A percentile compares a stretch with the other conserved stretches of the same genome.
Conservation (phyloP, 1,140 invertebrate genomes). For the Glossosoma conforme region DNA sequence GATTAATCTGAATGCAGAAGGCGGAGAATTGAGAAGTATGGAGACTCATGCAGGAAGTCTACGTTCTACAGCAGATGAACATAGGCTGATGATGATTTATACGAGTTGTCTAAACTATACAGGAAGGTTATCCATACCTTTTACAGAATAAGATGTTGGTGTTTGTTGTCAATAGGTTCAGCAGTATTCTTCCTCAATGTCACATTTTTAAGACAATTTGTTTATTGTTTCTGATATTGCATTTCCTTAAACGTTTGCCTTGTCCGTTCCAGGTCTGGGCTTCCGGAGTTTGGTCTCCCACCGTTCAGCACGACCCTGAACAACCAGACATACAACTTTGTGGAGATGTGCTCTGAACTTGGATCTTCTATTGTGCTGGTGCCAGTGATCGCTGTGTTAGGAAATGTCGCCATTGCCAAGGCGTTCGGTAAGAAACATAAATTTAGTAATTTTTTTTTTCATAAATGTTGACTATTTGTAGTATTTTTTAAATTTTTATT, state of each 20-base stretch:
- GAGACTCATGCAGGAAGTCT: too few species aligned
- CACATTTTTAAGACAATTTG: background rate
- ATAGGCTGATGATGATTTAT: too few species aligned
- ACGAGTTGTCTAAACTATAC: too few species aligned
- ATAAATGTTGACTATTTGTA: too few species aligned
- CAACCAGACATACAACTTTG: constrained; percentile 57
- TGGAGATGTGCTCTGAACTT: constrained; percentile 65
- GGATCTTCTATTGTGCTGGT: constrained; percentile 72
- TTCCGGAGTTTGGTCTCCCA: constrained; percentile 59
- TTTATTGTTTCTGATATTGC: background rate
- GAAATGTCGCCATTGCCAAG: constrained; percentile 83
- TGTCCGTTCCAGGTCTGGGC: constrained; percentile 51
- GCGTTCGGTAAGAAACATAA: constrained; percentile 75
- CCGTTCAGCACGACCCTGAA: constrained; percentile 56
- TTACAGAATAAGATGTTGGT: background rate
- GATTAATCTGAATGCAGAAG: too few species aligned
- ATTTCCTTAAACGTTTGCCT: background rate
- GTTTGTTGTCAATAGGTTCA: background rate
- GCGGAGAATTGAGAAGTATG: too few species aligned
- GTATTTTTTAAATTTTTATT: too few species aligned
- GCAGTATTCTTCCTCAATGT: background rate
- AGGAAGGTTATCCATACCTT: background rate
- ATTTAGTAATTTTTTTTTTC: too few species aligned
- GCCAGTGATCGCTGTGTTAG: constrained; percentile 76
- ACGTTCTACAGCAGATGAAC: too few species aligned